These are phyloP conservation scores for Epiblema foenella DNA, from an alignment of 2,888 invertebrate species.

Conservation along the genomic window DNA sequence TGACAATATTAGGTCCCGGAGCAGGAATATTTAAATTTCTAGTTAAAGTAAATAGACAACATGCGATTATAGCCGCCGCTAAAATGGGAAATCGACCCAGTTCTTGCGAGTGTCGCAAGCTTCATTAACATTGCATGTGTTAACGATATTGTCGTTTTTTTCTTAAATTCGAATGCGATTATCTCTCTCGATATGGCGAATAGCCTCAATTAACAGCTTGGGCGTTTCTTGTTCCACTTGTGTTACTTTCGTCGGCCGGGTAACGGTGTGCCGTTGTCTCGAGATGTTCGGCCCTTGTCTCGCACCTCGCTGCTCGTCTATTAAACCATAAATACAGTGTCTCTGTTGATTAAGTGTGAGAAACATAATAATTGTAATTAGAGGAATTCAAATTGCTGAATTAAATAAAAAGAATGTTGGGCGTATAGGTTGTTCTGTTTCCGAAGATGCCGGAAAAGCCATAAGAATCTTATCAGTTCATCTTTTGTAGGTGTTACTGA, in stretches of 20 bases:
- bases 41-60: too few species aligned
- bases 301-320: slow-evolving; percentile 39
- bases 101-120: slow-evolving; percentile 8
- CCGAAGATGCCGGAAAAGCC: background rate
- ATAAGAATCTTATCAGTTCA: background rate
- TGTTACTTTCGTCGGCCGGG: slow-evolving; percentile 70
- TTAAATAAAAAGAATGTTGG: background rate
- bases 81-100: slow-evolving; percentile 20
- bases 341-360: background rate
- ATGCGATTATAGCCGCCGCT: background rate
- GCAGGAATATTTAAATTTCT: too few species aligned
- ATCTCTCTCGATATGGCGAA: slow-evolving; percentile 57
- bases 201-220: slow-evolving; percentile 71
- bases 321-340: slow-evolving; percentile 3
- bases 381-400: background rate
- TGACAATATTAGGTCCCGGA: too few species aligned
- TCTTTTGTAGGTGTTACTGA: background rate
- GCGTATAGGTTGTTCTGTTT: background rate
- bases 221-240: slow-evolving; percentile 72
- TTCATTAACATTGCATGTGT: slow-evolving; percentile 27
- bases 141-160: slow-evolving; percentile 40
- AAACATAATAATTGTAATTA: background rate
- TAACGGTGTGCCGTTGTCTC: slow-evolving; percentile 77
- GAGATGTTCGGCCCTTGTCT: slow-evolving; percentile 55
- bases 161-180: slow-evolving; percentile 52